phyloP scores from a whole-genome alignment of 1,140 invertebrate genomes.

The Belonocnema kinseyi region DNA sequence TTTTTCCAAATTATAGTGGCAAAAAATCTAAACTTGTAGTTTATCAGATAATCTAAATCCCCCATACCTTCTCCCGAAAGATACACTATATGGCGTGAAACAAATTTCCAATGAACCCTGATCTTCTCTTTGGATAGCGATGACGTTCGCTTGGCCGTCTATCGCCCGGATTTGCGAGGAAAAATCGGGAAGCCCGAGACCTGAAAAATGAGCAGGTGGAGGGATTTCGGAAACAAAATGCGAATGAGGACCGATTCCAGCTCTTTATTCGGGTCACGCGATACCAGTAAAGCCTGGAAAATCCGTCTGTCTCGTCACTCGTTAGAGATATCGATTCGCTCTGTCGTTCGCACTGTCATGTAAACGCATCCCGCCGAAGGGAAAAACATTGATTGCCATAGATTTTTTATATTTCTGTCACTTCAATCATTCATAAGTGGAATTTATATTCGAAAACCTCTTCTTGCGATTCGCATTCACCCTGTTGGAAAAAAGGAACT shows the following conservation, averaged over 20 bases:
- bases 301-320: conserved; percentile 25
- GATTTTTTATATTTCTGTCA: conserved; percentile 28
- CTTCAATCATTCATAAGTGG: conserved; percentile 4
- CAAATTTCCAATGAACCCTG: too few relatives aligned
- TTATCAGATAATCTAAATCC: too few relatives aligned
- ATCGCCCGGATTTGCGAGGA: not conserved
- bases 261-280: conserved; percentile 27
- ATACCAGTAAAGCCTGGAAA: conserved; percentile 24
- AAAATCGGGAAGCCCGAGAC: not conserved
- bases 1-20: too few relatives aligned
- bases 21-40: too few relatives aligned
- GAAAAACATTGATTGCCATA: not conserved
- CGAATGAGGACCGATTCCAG: conserved; percentile 25
- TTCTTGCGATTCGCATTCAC: not conserved
- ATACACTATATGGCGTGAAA: too few relatives aligned
- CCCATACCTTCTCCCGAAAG: too few relatives aligned
- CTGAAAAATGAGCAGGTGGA: conserved; percentile 28
- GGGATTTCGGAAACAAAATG: conserved; percentile 25
- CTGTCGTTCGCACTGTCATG: conserved; percentile 27
- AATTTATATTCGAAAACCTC: not conserved
- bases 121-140: too few relatives aligned
- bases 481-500: too few relatives aligned
- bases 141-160: not conserved
- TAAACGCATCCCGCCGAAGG: conserved; percentile 4
- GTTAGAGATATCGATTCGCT: conserved; percentile 24